phyloP scores from a whole-genome alignment of 2,113 vertebrate genomes.

The Podarcis cretensis region DNA sequence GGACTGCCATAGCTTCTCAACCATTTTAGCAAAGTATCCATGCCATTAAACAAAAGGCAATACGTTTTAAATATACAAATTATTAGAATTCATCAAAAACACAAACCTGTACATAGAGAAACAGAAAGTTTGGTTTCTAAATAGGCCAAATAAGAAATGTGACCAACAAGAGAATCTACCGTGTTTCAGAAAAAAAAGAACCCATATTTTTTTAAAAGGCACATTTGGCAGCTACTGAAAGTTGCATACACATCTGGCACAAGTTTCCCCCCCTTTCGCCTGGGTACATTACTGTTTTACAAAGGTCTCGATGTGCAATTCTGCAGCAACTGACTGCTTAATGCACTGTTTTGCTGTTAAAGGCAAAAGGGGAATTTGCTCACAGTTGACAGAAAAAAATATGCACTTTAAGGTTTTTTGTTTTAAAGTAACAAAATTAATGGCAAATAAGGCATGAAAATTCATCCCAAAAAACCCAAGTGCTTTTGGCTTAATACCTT shows the following conservation, averaged over 20 bases:
- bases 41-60: conserved; percentile 66
- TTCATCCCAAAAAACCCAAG: conserved; percentile 55
- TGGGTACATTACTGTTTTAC: conserved; percentile 9
- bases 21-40: conserved; percentile 63
- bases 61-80: conserved; percentile 48
- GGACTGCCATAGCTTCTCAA: conserved; percentile 62
- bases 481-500: conserved; percentile 50
- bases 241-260: conserved; percentile 63
- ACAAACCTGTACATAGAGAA: conserved; percentile 58
- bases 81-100: conserved; percentile 56
- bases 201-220: conserved; percentile 68
- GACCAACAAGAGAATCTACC: conserved; percentile 18
- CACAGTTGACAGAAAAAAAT: conserved; percentile 70
- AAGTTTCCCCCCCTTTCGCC: conserved; percentile 21
- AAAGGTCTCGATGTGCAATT: conserved; percentile 39
- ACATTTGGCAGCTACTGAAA: conserved; percentile 74
- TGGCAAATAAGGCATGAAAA: conserved; percentile 66
- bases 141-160: conserved; percentile 58
- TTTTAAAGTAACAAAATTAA: conserved; percentile 35
- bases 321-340: conserved; percentile 65
- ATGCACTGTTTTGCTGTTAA: conserved; percentile 62
- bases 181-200: conserved; percentile 62
- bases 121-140: conserved; percentile 58
- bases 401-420: conserved; percentile 65
- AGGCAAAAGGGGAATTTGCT: conserved; percentile 72